Percentiles rank a stretch among this genome's conserved stretches.
These are phyloP conservation scores for Chouioia cunea DNA, from an alignment of 2,888 invertebrate species.

Conservation along the genomic window DNA sequence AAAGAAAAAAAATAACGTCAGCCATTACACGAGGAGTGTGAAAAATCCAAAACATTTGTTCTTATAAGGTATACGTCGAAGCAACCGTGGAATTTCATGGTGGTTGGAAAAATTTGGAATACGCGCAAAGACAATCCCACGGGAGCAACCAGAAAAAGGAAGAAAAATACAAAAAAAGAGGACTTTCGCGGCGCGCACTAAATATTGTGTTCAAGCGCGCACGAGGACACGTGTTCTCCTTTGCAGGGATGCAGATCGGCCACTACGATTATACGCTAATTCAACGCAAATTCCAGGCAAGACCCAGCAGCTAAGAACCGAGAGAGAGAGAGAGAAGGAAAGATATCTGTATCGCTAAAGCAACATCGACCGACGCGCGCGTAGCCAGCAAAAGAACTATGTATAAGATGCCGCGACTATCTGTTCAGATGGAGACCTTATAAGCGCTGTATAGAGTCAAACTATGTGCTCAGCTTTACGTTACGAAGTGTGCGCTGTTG, in stretches of 20 bases:
- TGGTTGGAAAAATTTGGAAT: constrained; percentile 53
- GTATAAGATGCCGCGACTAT: constrained; percentile 58
- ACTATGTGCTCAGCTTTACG: constrained; percentile 4
- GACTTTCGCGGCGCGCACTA: constrained; percentile 50
- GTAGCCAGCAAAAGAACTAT: too few relatives aligned
- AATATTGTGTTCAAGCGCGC: constrained; percentile 67
- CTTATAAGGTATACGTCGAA: not conserved
- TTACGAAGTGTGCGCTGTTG: constrained; percentile 2
- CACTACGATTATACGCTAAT: constrained; percentile 68
- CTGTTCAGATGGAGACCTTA: constrained; percentile 49
- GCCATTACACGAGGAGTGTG: not conserved
- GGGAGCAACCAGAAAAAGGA: constrained; percentile 34
- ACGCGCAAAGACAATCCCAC: constrained; percentile 49
- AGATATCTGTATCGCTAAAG: constrained; percentile 64
- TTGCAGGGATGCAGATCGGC: constrained; percentile 63
- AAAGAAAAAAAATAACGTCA: not conserved
- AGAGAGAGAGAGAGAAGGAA: constrained; percentile 38
- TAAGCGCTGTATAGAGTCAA: not conserved
- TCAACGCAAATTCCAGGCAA: constrained; percentile 66
- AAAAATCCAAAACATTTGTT: constrained; percentile 26
- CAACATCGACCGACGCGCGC: too few relatives aligned
- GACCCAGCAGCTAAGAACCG: constrained; percentile 49
- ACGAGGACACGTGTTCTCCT: constrained; percentile 67
- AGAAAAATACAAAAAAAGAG: too few relatives aligned
- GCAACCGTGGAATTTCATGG: not conserved